These are phyloP conservation scores for Chiloscyllium punctatum DNA, from an alignment of 2,797 vertebrate species.

Conservation along the genomic window DNA sequence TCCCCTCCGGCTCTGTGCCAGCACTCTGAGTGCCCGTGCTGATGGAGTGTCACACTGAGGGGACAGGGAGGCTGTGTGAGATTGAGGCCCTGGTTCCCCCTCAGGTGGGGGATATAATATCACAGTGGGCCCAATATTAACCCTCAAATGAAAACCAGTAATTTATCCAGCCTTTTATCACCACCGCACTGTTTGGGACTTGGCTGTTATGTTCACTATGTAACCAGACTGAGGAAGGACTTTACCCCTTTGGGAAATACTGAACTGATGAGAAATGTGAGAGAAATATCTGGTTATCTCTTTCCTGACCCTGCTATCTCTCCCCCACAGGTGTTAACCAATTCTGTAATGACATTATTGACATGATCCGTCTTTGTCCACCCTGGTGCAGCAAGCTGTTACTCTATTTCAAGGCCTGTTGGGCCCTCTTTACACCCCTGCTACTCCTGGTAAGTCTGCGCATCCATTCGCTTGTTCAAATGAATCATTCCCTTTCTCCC, in stretches of 20 bases:
- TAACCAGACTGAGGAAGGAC: not conserved
- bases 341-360: conserved; percentile 72
- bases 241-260: not conserved
- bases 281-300: not conserved
- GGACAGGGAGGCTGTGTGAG: too few species aligned
- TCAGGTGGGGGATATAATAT: not conserved
- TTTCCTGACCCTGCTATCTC: not conserved
- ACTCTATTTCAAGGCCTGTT: conserved; percentile 72
- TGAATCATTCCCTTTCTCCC: not conserved
- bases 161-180: not conserved
- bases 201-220: not conserved
- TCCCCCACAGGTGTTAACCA: conserved; percentile 62
- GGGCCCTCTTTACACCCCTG: conserved; percentile 67
- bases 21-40: too few species aligned
- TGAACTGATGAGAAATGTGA: not conserved
- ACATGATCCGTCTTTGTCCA: conserved; percentile 68
- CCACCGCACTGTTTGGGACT: not conserved
- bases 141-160: not conserved
- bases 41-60: not conserved
- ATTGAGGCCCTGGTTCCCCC: not conserved
- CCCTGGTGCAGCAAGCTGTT: conserved; percentile 68
- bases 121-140: not conserved
- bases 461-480: not conserved
- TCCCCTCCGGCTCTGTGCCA: not conserved
- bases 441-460: conserved; percentile 62